phyloP scores from a whole-genome alignment of 30 jellyfish, hydroid and myxozoan genomes.

The Hydractinia echinata region DNA sequence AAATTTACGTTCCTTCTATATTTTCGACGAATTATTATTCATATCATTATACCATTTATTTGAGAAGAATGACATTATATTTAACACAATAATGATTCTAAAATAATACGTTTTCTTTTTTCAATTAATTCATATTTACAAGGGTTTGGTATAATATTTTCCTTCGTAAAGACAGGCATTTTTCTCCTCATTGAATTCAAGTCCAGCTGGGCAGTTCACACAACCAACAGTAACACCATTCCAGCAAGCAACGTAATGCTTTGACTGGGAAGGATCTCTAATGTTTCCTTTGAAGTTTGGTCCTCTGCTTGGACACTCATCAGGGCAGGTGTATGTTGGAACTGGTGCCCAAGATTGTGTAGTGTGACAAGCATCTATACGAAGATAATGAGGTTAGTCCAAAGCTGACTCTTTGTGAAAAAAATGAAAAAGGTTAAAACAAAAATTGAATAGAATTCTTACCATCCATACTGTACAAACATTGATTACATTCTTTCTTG shows the following conservation, averaged over 20 bases:
- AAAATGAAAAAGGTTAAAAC: neutral
- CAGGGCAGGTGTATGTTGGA: neutral
- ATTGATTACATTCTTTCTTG: slow-evolving; percentile 21
- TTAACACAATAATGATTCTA: too few species aligned
- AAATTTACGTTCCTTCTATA: too few species aligned
- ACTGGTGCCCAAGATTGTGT: neutral
- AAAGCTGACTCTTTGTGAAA: neutral
- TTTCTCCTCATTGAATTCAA: slow-evolving; percentile 21
- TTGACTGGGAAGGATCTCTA: neutral
- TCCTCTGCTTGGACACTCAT: slow-evolving; percentile 1
- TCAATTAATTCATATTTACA: neutral
- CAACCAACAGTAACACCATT: slow-evolving; percentile 30
- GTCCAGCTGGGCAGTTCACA: slow-evolving; percentile 32
- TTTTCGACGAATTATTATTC: too few species aligned
- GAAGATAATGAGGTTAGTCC: neutral
- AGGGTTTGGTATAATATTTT: slow-evolving; percentile 13
- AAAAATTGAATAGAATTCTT: neutral
- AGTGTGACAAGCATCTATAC: neutral
- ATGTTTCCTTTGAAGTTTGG: neutral
- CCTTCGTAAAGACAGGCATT: slow-evolving; percentile 30
- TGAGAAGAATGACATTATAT: too few species aligned
- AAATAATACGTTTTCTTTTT: too few species aligned
- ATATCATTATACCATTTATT: too few species aligned
- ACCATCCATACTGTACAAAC: slow-evolving; percentile 20
- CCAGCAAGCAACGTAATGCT: slow-evolving; percentile 37